Evolutionary conservation across 2,113 vertebrate species (phyloP).

Genomic region (Ictalurus punctatus): DNA sequence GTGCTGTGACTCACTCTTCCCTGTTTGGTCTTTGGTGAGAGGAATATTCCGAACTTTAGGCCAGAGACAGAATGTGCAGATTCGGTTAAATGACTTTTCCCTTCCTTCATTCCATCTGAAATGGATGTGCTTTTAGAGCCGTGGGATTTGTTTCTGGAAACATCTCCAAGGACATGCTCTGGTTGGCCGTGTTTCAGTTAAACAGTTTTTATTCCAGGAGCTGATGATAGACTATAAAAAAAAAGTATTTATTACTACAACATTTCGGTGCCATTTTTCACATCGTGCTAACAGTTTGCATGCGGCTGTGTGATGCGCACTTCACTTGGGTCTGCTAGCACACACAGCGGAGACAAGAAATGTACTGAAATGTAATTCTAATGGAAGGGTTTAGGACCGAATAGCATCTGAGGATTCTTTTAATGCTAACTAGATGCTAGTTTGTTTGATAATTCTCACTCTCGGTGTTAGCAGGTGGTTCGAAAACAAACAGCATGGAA

Average conservation of each 20-base stretch:
- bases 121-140: not conserved
- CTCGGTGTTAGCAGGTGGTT: not conserved
- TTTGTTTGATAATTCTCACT: not conserved
- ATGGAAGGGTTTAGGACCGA: too few species aligned
- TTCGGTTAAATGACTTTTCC: not conserved
- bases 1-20: constrained; percentile 23
- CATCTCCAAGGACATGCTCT: not conserved
- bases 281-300: constrained; percentile 2
- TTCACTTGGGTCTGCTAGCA: not conserved
- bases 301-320: not conserved
- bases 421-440: not conserved
- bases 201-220: not conserved
- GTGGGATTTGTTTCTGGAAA: constrained; percentile 23
- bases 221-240: not conserved
- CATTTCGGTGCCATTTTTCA: constrained; percentile 10
- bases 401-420: not conserved
- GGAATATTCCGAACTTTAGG: constrained; percentile 33
- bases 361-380: not conserved
- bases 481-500: not conserved
- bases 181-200: not conserved
- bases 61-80: not conserved
- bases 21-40: constrained; percentile 20
- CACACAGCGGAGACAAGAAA: not conserved
- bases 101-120: not conserved
- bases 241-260: not conserved